phyloP scores from a whole-genome alignment of 2,888 invertebrate species.

The Carabus problematicus region DNA sequence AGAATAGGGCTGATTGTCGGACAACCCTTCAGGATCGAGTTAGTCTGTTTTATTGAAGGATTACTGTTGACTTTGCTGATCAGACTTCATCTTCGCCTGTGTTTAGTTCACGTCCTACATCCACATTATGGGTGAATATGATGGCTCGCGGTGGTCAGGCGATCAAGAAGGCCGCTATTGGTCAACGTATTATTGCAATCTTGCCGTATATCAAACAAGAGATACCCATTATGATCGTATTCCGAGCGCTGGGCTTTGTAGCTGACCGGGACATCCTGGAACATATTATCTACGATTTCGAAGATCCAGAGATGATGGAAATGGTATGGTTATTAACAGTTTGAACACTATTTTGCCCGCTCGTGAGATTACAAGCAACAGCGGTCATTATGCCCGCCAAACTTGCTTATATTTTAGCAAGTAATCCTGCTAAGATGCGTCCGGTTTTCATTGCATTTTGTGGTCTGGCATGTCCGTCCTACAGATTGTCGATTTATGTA shows the following conservation, averaged over 20 bases:
- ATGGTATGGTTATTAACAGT: slow-evolving; percentile 69
- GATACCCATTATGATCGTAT: slow-evolving; percentile 99
- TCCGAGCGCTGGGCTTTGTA: slow-evolving; percentile 98
- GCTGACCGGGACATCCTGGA: slow-evolving; percentile 99
- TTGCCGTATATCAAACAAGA: slow-evolving; percentile 99
- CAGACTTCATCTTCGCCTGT: too few species aligned
- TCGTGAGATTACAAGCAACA: not conserved
- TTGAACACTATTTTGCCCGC: not conserved
- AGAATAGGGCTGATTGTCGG: too few species aligned
- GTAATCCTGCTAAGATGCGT: too few species aligned
- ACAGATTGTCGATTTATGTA: too few species aligned
- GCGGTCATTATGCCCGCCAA: too few species aligned
- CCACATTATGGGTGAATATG: slow-evolving; percentile 99
- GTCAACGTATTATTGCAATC: slow-evolving; percentile 97
- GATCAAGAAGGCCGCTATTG: slow-evolving; percentile 98
- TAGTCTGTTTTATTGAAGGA: too few species aligned
- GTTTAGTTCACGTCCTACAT: slow-evolving; percentile 91
- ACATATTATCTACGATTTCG: slow-evolving; percentile 99
- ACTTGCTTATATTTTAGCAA: too few species aligned
- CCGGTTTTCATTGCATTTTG: too few species aligned
- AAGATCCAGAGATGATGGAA: slow-evolving; percentile 99
- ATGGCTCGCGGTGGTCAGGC: slow-evolving; percentile 98
- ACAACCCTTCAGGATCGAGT: too few species aligned
- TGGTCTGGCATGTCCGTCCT: too few species aligned
- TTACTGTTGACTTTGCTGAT: too few species aligned